Evolutionary conservation across 2,797 vertebrate genomes (phyloP).

Genomic region (Garrulus glandarius): DNA sequence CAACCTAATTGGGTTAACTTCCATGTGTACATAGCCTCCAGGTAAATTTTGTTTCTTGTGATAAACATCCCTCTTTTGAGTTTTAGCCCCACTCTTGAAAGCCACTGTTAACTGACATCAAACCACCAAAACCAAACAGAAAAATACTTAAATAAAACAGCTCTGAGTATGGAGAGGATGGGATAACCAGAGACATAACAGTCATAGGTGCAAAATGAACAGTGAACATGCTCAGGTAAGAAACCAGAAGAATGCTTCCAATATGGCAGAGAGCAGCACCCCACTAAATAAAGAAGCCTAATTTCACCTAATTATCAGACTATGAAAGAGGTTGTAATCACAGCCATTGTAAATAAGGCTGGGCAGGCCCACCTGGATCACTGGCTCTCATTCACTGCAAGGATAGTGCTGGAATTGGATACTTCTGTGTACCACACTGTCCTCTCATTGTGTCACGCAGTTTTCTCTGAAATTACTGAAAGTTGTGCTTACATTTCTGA

Average conservation of each 20-base stretch:
- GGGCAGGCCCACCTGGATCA: not conserved
- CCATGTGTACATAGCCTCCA: rapidly evolving
- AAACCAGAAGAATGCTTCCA: not conserved
- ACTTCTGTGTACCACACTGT: not conserved
- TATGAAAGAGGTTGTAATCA: not conserved
- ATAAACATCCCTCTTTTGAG: not conserved
- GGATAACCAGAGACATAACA: not conserved
- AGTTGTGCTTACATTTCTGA: constrained; percentile 14
- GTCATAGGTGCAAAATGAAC: not conserved
- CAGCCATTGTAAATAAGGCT: not conserved
- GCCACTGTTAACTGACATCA: not conserved
- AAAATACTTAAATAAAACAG: not conserved
- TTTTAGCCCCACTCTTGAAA: not conserved
- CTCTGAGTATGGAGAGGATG: not conserved
- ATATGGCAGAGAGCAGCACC: not conserved
- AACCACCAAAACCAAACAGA: not conserved
- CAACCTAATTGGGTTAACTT: not conserved
- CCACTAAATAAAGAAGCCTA: not conserved
- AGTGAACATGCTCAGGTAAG: not conserved
- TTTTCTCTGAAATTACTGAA: not conserved
- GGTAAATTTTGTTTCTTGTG: not conserved
- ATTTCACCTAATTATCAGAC: not conserved
- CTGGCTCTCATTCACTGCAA: not conserved
- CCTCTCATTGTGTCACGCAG: not conserved
- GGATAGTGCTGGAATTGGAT: not conserved